A percentile compares a stretch with the other conserved stretches of the same genome.
Evolutionary conservation across 2,113 vertebrate genomes (phyloP).

Genomic region (Colaptes auratus): DNA sequence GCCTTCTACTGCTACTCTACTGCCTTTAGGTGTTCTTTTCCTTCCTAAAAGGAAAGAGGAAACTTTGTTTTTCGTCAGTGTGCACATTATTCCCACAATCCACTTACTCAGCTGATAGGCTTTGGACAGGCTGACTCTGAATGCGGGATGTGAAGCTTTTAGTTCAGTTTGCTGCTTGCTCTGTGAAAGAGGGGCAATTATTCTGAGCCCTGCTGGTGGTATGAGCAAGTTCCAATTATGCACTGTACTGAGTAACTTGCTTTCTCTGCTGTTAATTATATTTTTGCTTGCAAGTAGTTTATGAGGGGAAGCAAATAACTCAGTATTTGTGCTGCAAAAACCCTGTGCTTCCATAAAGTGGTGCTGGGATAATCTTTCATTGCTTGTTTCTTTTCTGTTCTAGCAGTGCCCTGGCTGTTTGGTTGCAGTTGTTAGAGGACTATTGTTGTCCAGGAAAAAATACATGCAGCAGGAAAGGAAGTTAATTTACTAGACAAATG

Average conservation of each 20-base stretch:
- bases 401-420: background rate
- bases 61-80: background rate
- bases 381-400: background rate
- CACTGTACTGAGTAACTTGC: conserved; percentile 54
- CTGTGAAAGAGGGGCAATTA: conserved; percentile 51
- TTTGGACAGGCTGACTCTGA: background rate
- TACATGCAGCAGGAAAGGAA: background rate
- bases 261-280: conserved; percentile 69
- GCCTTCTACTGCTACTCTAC: background rate
- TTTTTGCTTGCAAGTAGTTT: conserved; percentile 62
- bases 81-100: background rate
- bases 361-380: background rate
- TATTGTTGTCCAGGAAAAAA: conserved; percentile 3
- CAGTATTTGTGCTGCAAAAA: conserved; percentile 8
- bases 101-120: background rate
- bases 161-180: conserved; percentile 25
- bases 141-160: conserved; percentile 29
- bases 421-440: background rate
- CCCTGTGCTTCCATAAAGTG: background rate
- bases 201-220: conserved; percentile 55
- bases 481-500: background rate
- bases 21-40: background rate
- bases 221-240: conserved; percentile 57
- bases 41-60: background rate
- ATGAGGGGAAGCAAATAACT: conserved; percentile 19